phyloP scores from a whole-genome alignment of 1,140 invertebrate genomes.

The Hesperophylax magnus region DNA sequence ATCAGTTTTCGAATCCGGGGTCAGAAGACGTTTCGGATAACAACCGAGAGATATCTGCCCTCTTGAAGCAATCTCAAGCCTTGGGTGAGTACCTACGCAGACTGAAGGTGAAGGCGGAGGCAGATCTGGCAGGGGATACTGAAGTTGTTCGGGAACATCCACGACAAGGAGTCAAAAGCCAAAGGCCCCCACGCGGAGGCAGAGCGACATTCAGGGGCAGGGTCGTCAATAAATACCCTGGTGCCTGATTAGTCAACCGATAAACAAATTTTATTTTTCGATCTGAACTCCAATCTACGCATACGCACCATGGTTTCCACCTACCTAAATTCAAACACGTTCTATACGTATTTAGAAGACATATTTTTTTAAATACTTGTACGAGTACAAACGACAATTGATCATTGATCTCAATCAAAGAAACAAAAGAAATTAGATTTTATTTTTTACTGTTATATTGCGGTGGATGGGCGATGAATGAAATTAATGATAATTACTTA shows the following conservation, averaged over 20 bases:
- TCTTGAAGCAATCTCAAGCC: conserved; percentile 10
- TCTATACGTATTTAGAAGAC: too few species aligned
- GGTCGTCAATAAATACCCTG: neutral
- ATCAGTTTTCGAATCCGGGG: neutral
- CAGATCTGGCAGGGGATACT: neutral
- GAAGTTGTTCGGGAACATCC: neutral
- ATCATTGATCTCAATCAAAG: too few species aligned
- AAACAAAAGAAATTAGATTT: too few species aligned
- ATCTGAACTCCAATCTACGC: too few species aligned
- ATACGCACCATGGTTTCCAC: too few species aligned
- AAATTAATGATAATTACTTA: too few species aligned
- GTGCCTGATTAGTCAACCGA: neutral
- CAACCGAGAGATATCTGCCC: neutral
- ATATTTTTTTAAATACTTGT: too few species aligned
- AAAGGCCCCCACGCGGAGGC: neutral
- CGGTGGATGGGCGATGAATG: too few species aligned
- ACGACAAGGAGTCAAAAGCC: neutral
- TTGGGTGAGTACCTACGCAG: neutral
- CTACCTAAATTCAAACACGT: too few species aligned
- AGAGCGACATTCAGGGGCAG: neutral
- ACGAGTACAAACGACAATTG: too few species aligned
- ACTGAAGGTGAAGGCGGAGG: neutral
- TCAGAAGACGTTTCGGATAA: neutral
- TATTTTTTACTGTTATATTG: too few species aligned
- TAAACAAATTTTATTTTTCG: neutral